A percentile compares a stretch with the other conserved stretches of the same genome.
Conservation (phyloP, 2,113 vertebrate species). For the Sceloporus tristichus region DNA sequence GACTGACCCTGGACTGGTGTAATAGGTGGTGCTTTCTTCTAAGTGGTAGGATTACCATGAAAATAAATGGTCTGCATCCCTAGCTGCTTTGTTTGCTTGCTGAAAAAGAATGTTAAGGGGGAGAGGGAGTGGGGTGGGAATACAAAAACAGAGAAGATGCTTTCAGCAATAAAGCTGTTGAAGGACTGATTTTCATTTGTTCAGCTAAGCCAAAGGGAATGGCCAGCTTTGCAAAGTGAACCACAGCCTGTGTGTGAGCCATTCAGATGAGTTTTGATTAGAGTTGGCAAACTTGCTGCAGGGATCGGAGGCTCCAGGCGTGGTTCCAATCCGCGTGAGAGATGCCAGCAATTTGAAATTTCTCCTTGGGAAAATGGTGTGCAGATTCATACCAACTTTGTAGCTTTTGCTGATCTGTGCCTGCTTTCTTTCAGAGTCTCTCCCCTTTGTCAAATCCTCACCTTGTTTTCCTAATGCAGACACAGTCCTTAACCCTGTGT, state of each 20-base stretch:
- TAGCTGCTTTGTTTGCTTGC: not conserved
- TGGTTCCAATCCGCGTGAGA: not conserved
- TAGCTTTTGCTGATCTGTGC: too few species aligned
- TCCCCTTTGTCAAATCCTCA: too few species aligned
- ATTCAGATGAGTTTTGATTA: not conserved
- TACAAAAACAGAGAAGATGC: not conserved
- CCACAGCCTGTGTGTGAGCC: too few species aligned
- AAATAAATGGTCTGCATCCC: not conserved
- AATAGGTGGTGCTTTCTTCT: not conserved
- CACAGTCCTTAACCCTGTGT: too few species aligned
- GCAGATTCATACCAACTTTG: not conserved
- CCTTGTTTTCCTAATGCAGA: too few species aligned
- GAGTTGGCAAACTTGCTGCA: too few species aligned
- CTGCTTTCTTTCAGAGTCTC: too few species aligned
- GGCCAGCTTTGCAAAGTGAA: too few species aligned
- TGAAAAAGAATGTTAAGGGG: too few species aligned
- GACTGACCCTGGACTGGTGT: not conserved
- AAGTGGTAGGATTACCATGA: not conserved
- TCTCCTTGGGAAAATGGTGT: not conserved
- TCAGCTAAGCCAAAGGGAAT: not conserved
- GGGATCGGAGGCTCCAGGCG: not conserved
- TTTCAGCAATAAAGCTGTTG: not conserved
- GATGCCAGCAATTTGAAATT: not conserved
- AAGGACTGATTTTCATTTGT: not conserved
- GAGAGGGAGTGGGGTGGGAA: too few species aligned